These are phyloP conservation scores for Cyrtorhinus lividipennis DNA, from an alignment of 1,140 invertebrate species.

Conservation along the genomic window DNA sequence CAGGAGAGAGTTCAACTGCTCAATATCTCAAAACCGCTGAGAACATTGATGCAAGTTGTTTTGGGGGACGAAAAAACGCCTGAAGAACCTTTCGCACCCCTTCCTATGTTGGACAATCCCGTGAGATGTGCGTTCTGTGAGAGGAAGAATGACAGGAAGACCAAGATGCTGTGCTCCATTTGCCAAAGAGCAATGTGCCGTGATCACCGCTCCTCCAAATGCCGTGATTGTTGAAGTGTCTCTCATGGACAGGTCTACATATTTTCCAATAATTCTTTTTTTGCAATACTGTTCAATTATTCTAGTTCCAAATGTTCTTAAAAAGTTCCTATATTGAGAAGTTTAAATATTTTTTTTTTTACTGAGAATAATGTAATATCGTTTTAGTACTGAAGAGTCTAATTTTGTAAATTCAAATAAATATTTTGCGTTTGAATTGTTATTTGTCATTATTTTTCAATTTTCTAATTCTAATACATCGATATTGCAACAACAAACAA, in stretches of 20 bases:
- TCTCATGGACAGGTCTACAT: neutral
- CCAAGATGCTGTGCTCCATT: constrained; percentile 11
- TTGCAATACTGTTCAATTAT: neutral
- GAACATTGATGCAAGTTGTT: neutral
- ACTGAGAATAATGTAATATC: neutral
- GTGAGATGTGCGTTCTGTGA: constrained; percentile 11
- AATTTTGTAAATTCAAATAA: neutral
- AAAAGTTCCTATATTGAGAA: neutral
- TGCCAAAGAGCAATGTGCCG: constrained; percentile 12
- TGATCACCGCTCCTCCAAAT: constrained; percentile 10
- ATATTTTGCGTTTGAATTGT: neutral
- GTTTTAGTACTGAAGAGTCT: neutral
- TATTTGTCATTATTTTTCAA: neutral
- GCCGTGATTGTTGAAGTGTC: neutral
- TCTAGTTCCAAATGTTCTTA: neutral
- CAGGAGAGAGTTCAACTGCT: constrained; percentile 2
- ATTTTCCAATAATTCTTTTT: constrained; percentile 1
- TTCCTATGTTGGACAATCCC: constrained; percentile 9
- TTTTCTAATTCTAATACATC: neutral
- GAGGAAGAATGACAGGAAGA: constrained; percentile 13
- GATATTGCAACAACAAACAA: neutral
- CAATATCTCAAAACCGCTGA: constrained; percentile 7
- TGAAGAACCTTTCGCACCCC: neutral
- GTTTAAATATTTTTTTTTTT: neutral
- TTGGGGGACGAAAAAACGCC: constrained; percentile 1